Percentiles rank a stretch among this genome's conserved stretches.
phyloP scores from a whole-genome alignment of 1,140 invertebrate species.

The Sycophila sp. region DNA sequence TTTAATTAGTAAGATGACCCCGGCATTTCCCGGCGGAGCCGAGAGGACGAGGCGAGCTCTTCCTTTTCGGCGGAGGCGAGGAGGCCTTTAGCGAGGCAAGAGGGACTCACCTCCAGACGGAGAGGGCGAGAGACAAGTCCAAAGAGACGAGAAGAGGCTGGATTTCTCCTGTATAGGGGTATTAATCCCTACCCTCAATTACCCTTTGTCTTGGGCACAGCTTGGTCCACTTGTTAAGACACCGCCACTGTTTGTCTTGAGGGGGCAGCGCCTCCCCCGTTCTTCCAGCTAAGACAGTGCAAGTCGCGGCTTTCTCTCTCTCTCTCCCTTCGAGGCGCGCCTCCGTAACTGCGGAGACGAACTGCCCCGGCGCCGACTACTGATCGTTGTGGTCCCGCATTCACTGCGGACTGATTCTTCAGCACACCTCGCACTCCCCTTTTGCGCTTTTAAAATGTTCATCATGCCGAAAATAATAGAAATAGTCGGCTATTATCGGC shows the following conservation, averaged over 20 bases:
- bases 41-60: constrained; percentile 38
- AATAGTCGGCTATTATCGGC: constrained; percentile 35
- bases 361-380: constrained; percentile 59
- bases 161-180: constrained; percentile 66
- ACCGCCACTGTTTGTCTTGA: constrained; percentile 68
- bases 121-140: constrained; percentile 33
- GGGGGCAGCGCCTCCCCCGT: constrained; percentile 43
- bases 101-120: constrained; percentile 22
- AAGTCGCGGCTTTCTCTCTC: constrained; percentile 2
- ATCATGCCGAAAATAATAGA: background rate
- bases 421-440: background rate
- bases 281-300: constrained; percentile 4
- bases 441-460: no score
- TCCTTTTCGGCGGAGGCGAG: constrained; percentile 4
- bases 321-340: constrained; percentile 49
- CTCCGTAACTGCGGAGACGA: constrained; percentile 64
- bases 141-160: constrained; percentile 48
- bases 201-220: constrained; percentile 68
- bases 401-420: constrained; percentile 34
- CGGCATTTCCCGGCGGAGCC: constrained; percentile 50
- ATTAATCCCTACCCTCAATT: constrained; percentile 69
- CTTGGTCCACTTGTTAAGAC: constrained; percentile 69
- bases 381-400: constrained; percentile 66
- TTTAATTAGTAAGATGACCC: constrained; percentile 68
- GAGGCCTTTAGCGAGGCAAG: background rate